These are phyloP conservation scores for Oopsacas minuta DNA, from an alignment of 37 sponge, comb jelly and placozoan species.

Conservation along the genomic window DNA sequence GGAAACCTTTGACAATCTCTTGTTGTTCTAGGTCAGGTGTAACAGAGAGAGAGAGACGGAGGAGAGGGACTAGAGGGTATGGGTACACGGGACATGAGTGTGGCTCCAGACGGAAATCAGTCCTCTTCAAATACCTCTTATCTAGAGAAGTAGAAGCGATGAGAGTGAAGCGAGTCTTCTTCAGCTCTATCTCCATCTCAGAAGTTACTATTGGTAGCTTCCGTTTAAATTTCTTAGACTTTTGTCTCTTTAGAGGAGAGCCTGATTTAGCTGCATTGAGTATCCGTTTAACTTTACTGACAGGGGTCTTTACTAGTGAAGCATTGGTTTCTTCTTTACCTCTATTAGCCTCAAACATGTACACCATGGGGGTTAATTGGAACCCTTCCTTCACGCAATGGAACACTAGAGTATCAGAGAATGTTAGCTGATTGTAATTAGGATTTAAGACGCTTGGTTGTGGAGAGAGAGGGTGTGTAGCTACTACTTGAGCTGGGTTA, in stretches of 20 bases:
- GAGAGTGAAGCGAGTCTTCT: neutral
- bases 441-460: neutral
- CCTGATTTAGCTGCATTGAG: constrained; percentile 1
- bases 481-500: neutral
- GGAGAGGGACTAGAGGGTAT: neutral
- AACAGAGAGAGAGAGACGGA: neutral
- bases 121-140: neutral
- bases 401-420: neutral
- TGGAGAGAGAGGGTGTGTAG: constrained; percentile 4
- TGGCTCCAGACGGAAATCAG: neutral
- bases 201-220: neutral
- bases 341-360: neutral
- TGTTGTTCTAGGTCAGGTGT: neutral
- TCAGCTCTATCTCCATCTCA: neutral
- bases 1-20: neutral
- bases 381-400: neutral
- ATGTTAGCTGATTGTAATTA: neutral
- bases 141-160: neutral
- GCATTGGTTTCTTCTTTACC: neutral
- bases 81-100: neutral
- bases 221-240: neutral
- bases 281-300: neutral
- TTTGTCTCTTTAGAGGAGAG: constrained; percentile 1
- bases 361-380: neutral
- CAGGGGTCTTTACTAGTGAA: neutral